Percentiles rank a stretch among this genome's conserved stretches.
These are phyloP conservation scores for Actinostola sp. DNA, from an alignment of 92 coral and sea anemone genomes.

Conservation along the genomic window DNA sequence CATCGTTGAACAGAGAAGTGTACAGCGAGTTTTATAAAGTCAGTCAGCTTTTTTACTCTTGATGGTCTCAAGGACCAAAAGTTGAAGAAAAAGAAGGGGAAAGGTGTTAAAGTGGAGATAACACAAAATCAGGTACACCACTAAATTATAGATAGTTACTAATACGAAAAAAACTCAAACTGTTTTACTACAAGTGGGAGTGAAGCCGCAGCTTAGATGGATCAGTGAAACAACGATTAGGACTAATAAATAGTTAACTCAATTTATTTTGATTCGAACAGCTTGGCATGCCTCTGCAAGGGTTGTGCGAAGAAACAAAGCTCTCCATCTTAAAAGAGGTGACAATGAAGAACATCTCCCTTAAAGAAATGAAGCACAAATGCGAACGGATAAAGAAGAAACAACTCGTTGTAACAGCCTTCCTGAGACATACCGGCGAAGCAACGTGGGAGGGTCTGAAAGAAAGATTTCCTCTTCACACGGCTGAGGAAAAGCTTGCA, in stretches of 20 bases:
- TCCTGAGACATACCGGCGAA: constrained; percentile 31
- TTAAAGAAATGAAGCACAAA: constrained; percentile 34
- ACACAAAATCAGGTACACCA: constrained; percentile 12
- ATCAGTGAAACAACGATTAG: too few relatives aligned
- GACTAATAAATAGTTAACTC: too few relatives aligned
- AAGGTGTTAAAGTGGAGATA: background rate
- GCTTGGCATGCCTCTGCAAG: constrained; percentile 49
- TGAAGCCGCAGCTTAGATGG: too few relatives aligned
- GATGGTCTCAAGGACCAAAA: constrained; percentile 3
- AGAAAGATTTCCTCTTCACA: constrained; percentile 48
- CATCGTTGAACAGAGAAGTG: constrained; percentile 4
- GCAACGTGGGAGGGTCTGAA: constrained; percentile 43
- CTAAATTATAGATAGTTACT: too few relatives aligned
- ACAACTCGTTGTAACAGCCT: constrained; percentile 20
- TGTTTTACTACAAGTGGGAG: too few relatives aligned
- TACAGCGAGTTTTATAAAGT: constrained; percentile 4
- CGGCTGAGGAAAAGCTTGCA: constrained; percentile 49
- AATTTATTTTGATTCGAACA: too few relatives aligned
- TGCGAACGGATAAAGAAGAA: constrained; percentile 28
- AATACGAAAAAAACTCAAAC: too few relatives aligned
- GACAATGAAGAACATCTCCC: background rate
- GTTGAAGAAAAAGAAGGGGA: constrained; percentile 1
- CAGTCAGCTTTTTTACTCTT: background rate
- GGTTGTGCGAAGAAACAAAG: constrained; percentile 23
- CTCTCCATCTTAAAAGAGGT: constrained; percentile 25